A percentile compares a stretch with the other conserved stretches of the same genome.
Conservation (phyloP, 92 coral and sea anemone genomes). For the Umimayanthus kanabou region DNA sequence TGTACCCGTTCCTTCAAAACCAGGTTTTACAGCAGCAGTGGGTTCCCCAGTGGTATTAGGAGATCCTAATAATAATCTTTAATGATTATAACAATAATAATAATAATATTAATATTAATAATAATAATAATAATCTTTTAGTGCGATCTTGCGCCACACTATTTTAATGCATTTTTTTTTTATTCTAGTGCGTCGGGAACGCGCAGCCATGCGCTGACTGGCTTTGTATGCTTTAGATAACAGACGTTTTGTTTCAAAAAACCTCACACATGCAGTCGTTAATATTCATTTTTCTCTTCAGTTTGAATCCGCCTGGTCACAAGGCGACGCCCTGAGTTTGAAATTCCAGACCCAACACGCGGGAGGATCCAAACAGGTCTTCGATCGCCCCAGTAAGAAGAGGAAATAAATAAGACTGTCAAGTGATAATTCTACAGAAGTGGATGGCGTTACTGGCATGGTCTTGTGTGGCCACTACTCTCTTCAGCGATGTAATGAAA, state of each 20-base stretch:
- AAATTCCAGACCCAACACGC: slow-evolving; percentile 86
- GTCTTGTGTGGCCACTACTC: background rate
- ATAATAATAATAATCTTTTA: too few relatives aligned
- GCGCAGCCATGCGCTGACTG: too few relatives aligned
- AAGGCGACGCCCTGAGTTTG: slow-evolving; percentile 79
- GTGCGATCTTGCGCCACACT: too few relatives aligned
- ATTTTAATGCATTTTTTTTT: too few relatives aligned
- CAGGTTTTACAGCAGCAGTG: too few relatives aligned
- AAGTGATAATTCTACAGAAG: background rate
- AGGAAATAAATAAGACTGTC: slow-evolving; percentile 56
- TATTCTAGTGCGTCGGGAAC: too few relatives aligned
- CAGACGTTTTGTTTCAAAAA: background rate
- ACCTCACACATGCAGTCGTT: background rate
- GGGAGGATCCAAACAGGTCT: slow-evolving; percentile 81
- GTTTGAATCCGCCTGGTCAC: slow-evolving; percentile 89
- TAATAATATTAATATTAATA: too few relatives aligned
- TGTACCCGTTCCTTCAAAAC: too few relatives aligned
- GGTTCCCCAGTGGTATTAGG: too few relatives aligned
- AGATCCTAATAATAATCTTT: too few relatives aligned
- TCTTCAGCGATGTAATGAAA: background rate
- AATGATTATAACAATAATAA: too few relatives aligned
- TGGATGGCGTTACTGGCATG: background rate
- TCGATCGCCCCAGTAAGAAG: slow-evolving; percentile 82
- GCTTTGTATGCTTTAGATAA: too few relatives aligned
- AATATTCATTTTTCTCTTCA: slow-evolving; percentile 21